Conservation (phyloP, 1,140 invertebrate species). For the Diploscapter pachys region DNA sequence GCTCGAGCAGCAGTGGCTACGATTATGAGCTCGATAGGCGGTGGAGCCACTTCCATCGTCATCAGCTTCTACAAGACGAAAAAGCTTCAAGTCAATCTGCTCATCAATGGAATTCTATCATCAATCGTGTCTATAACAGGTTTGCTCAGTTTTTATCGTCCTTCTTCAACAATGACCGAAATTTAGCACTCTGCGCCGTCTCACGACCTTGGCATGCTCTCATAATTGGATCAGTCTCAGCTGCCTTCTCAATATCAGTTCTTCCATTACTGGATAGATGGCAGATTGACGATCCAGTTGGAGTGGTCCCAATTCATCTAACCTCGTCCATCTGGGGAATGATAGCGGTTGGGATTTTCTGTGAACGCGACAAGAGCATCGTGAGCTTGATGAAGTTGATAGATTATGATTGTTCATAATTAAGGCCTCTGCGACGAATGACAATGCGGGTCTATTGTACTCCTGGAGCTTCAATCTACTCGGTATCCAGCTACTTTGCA, state of each 20-base stretch:
- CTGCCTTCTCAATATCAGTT: slow-evolving; percentile 69
- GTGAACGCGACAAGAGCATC: slow-evolving; percentile 76
- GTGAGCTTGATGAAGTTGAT: background rate
- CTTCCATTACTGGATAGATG: slow-evolving; percentile 71
- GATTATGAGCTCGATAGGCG: slow-evolving; percentile 80
- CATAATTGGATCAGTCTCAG: slow-evolving; percentile 76
- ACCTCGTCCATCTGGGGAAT: slow-evolving; percentile 69
- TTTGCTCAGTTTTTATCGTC: slow-evolving; percentile 50
- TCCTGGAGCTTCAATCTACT: slow-evolving; percentile 35
- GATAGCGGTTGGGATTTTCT: slow-evolving; percentile 81
- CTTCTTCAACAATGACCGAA: background rate
- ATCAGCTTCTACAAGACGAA: slow-evolving; percentile 68
- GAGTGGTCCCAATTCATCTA: slow-evolving; percentile 81
- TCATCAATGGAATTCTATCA: slow-evolving; percentile 83
- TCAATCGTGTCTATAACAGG: slow-evolving; percentile 81
- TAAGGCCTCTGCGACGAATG: slow-evolving; percentile 20
- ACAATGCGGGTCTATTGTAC: slow-evolving; percentile 30
- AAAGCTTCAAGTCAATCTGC: slow-evolving; percentile 74
- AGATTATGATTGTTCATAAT: background rate
- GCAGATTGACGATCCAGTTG: slow-evolving; percentile 82
- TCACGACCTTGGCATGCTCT: slow-evolving; percentile 80
- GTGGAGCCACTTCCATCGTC: slow-evolving; percentile 70
- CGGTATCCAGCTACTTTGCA: slow-evolving; percentile 29
- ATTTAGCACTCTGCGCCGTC: slow-evolving; percentile 77
- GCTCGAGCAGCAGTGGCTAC: slow-evolving; percentile 79